These are phyloP conservation scores for Drosophila repleta DNA, from an alignment of 1,140 invertebrate genomes.

Conservation along the genomic window DNA sequence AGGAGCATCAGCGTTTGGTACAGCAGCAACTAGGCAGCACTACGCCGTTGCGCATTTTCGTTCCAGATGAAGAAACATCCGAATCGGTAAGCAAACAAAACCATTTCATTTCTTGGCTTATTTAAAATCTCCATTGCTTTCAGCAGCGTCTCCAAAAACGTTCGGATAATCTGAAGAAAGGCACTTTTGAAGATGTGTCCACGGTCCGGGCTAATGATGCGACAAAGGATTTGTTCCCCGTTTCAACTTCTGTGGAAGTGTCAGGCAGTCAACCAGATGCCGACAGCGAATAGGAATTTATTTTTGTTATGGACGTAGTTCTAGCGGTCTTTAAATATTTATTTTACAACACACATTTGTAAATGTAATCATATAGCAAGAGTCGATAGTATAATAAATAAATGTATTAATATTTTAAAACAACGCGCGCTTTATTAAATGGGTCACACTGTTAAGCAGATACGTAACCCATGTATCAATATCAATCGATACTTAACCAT, in stretches of 20 bases:
- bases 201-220: constrained; percentile 11
- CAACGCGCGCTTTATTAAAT: not conserved
- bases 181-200: constrained; percentile 52
- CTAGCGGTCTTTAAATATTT: constrained; percentile 54
- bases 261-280: constrained; percentile 51
- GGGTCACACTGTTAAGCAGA: not conserved
- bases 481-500: not conserved
- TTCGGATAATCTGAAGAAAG: constrained; percentile 62
- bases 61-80: constrained; percentile 87
- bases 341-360: constrained; percentile 63
- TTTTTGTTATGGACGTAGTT: constrained; percentile 41
- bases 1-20: constrained; percentile 78
- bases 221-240: constrained; percentile 69
- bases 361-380: constrained; percentile 66
- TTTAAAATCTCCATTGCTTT: not conserved
- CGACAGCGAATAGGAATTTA: constrained; percentile 54
- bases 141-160: constrained; percentile 72
- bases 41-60: constrained; percentile 77
- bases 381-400: constrained; percentile 76
- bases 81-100: constrained; percentile 48
- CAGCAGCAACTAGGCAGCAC: constrained; percentile 73
- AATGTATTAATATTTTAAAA: constrained; percentile 46
- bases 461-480: not conserved
- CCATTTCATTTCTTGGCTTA: no score
- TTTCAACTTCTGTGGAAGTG: constrained; percentile 80